Evolutionary conservation across 1,140 invertebrate genomes (phyloP).

Genomic region (Stenopsyche tienmushanensis): DNA sequence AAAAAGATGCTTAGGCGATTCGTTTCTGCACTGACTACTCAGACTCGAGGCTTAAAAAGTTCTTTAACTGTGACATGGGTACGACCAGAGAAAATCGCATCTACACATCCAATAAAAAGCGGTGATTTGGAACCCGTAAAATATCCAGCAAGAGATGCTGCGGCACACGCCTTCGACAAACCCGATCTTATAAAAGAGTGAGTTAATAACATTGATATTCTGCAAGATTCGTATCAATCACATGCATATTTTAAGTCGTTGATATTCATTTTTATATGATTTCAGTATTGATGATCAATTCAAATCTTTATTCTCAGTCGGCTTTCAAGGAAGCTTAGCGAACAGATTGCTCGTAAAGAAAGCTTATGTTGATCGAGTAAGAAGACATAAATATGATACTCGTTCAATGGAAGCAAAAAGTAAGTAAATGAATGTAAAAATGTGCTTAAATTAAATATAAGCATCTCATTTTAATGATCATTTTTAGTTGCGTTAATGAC

Average conservation of each 20-base stretch:
- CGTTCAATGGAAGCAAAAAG: slow-evolving; percentile 6
- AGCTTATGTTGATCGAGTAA: background rate
- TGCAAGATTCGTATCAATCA: background rate
- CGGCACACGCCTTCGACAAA: background rate
- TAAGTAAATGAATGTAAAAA: background rate
- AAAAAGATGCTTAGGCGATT: too few relatives aligned
- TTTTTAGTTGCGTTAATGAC: slow-evolving; percentile 60
- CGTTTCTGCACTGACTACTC: too few relatives aligned
- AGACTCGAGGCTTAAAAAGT: background rate
- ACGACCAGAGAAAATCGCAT: background rate
- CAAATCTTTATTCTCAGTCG: background rate
- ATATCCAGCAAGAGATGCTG: background rate
- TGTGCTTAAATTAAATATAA: background rate
- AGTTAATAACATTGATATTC: background rate
- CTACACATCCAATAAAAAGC: background rate
- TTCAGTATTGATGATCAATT: background rate
- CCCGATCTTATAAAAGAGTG: background rate
- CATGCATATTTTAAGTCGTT: background rate
- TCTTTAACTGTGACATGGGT: background rate
- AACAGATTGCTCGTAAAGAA: background rate
- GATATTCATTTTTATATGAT: background rate
- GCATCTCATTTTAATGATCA: too few relatives aligned
- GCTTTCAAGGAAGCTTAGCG: background rate
- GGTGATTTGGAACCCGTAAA: background rate
- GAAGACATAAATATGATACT: background rate